These are phyloP conservation scores for Bradysia coprophila DNA, from an alignment of 1,140 invertebrate species.

Conservation along the genomic window DNA sequence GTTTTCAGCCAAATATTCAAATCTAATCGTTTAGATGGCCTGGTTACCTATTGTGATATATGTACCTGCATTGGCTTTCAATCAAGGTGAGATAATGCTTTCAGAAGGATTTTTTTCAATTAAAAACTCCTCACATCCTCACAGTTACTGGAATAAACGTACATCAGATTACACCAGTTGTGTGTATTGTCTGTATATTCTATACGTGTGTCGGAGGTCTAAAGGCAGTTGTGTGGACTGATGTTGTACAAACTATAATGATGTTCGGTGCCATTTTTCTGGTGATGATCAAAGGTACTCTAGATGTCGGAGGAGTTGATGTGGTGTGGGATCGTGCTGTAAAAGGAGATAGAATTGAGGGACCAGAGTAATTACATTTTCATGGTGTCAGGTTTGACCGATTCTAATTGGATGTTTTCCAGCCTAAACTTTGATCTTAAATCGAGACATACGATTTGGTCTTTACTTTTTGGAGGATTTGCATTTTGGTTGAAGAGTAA, in stretches of 20 bases:
- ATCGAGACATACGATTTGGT: conserved; percentile 57
- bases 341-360: conserved; percentile 52
- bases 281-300: conserved; percentile 61
- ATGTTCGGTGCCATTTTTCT: conserved; percentile 73
- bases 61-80: conserved; percentile 45
- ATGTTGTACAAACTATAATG: conserved; percentile 68
- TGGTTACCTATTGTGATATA: conserved; percentile 49
- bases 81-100: conserved; percentile 37
- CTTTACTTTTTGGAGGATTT: conserved; percentile 54
- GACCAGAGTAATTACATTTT: conserved; percentile 42
- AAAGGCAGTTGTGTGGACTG: conserved; percentile 87
- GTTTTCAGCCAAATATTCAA: neutral
- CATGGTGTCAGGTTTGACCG: too few species aligned
- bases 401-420: neutral
- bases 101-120: neutral
- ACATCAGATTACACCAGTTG: conserved; percentile 61
- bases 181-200: conserved; percentile 79
- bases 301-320: conserved; percentile 57
- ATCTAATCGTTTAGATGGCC: conserved; percentile 27
- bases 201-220: conserved; percentile 83
- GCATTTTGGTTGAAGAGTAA: conserved; percentile 65
- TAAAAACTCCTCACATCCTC: neutral
- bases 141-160: conserved; percentile 72
- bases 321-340: conserved; percentile 51
- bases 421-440: conserved; percentile 48